phyloP scores from a whole-genome alignment of 2,888 invertebrate genomes.

The Gasteruption jaculator region DNA sequence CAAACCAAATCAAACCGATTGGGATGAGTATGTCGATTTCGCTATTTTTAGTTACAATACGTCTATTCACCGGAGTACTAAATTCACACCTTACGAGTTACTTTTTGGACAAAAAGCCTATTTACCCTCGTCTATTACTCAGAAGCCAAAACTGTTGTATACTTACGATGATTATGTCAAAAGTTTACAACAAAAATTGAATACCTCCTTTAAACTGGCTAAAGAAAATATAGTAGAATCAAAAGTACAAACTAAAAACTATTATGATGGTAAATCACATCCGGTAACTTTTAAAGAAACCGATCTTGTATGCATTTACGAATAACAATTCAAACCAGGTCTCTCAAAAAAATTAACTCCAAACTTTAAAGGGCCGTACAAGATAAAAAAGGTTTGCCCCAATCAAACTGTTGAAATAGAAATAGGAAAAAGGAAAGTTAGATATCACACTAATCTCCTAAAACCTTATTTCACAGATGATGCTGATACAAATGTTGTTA shows the following conservation, averaged over 20 bases:
- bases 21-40: conserved; percentile 24
- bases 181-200: too few relatives aligned
- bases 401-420: conserved; percentile 3
- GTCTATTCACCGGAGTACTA: conserved; percentile 16
- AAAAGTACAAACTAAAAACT: conserved; percentile 5
- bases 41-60: conserved; percentile 24
- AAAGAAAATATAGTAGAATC: conserved; percentile 7
- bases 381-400: neutral
- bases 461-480: conserved; percentile 21
- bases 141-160: conserved; percentile 2
- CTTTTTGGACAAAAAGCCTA: conserved; percentile 14
- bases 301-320: neutral
- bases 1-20: conserved; percentile 18
- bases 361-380: conserved; percentile 3
- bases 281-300: neutral
- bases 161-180: conserved; percentile 4
- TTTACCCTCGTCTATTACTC: conserved; percentile 10
- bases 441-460: conserved; percentile 9
- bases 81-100: conserved; percentile 4
- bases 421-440: conserved; percentile 6
- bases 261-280: neutral
- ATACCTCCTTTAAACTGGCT: conserved; percentile 7
- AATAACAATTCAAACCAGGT: neutral
- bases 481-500: neutral
- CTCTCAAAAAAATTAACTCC: neutral